These are phyloP conservation scores for Plumapathes pennacea DNA, from an alignment of 92 coral and sea anemone species.

Conservation along the genomic window DNA sequence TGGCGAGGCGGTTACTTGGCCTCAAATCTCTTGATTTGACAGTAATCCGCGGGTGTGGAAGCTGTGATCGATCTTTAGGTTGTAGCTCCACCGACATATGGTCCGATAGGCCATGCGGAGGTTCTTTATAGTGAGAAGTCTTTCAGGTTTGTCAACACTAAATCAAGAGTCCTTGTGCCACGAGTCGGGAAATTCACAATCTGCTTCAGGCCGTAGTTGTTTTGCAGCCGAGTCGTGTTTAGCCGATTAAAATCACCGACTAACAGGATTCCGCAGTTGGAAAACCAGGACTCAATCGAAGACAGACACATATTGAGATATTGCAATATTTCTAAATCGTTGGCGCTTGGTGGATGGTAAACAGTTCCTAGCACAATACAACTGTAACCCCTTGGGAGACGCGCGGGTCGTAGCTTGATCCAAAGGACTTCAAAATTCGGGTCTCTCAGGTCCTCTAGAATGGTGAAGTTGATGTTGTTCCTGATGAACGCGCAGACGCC, in stretches of 20 bases:
- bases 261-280: slow-evolving; percentile 48
- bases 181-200: slow-evolving; percentile 52
- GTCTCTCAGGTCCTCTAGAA: background rate
- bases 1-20: slow-evolving; percentile 36
- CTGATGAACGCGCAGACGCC: slow-evolving; percentile 12
- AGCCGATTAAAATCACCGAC: slow-evolving; percentile 60
- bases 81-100: slow-evolving; percentile 49
- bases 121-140: slow-evolving; percentile 53
- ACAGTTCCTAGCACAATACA: slow-evolving; percentile 29
- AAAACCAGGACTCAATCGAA: slow-evolving; percentile 49
- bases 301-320: slow-evolving; percentile 43
- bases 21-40: slow-evolving; percentile 41
- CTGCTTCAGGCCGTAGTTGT: slow-evolving; percentile 52
- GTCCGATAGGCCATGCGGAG: slow-evolving; percentile 61
- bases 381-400: slow-evolving; percentile 53
- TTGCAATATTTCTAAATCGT: slow-evolving; percentile 39
- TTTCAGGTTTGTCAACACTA: slow-evolving; percentile 37
- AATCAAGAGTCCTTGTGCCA: slow-evolving; percentile 23
- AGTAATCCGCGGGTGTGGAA: slow-evolving; percentile 15
- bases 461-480: slow-evolving; percentile 6
- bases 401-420: slow-evolving; percentile 23
- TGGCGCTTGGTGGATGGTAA: slow-evolving; percentile 56
- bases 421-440: slow-evolving; percentile 20
- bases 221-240: slow-evolving; percentile 35
- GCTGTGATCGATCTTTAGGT: slow-evolving; percentile 29